Evolutionary conservation across 2,797 vertebrate species (phyloP), one percentile per base, ranked within the genome.

Genomic region (Halcyon badia): DNA sequence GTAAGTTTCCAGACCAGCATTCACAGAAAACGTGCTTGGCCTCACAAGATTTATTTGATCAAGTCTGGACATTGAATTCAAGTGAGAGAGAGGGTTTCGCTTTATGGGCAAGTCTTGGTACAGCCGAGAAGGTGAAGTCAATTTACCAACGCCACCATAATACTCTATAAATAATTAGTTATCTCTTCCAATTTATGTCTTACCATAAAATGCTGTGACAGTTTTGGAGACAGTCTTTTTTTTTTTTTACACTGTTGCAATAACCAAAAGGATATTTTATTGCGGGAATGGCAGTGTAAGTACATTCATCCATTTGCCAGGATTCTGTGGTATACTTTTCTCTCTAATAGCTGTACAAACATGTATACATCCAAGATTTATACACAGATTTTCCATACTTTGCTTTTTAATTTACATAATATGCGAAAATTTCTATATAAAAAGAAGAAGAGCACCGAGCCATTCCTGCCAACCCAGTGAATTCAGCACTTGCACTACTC

Each of bases 351-450:
- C 62, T 89, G 52, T 35, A 57, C 73, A 93, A 90, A 87, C 87
- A 91, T 6, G 13, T 11, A 82, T 80, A 21, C 75, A 80, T 85
- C 75, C 56, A 60, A 87, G 83, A 94, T 87, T 96, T 94, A 93
- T 14, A 77, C 77, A 33, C 77, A 91, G 41, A 79, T 90, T 96
- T 91, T 41, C 76, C 81, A 79, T 83, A 62, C 60, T 96, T 95
- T 83, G 73, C 73, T 73, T 65, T 51, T 62, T 19, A 51, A 96
- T 95, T 90, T 90, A 89, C 88, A 95, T 88, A 91, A 94, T 87
- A 94, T 77, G 94, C 1, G 83, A 90, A 91, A 69, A 62, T 69
- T 65, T 75, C 90, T 90, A 1, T 37, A 39, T 71, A 18, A 96
- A 85, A 91, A n/a, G 56, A 83, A 83, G 87, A 85, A 52, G 46